Percentiles rank a stretch among this genome's conserved stretches.
Conservation (phyloP, 2,113 vertebrate species). For the Pontoporia blainvillei region DNA sequence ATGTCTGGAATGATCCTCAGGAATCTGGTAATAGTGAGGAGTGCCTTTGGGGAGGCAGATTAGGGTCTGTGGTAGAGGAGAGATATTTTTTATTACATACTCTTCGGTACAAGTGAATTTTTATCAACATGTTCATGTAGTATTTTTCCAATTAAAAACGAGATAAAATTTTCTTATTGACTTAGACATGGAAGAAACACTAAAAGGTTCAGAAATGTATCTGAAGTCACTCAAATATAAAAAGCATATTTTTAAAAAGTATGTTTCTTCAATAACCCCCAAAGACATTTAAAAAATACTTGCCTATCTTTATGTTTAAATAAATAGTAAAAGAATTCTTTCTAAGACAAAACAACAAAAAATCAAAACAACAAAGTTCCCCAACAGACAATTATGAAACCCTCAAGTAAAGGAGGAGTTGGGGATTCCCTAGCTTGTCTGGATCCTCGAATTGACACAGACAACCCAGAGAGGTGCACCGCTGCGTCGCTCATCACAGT, state of each 20-base stretch:
- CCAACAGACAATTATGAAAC: neutral
- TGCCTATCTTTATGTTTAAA: neutral
- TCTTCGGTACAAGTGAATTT: neutral
- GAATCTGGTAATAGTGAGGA: neutral
- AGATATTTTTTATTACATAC: neutral
- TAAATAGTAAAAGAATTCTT: neutral
- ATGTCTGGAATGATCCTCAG: neutral
- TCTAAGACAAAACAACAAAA: neutral
- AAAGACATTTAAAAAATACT: neutral
- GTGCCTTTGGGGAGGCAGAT: neutral
- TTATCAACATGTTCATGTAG: neutral
- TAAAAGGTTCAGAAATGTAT: neutral
- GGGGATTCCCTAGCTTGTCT: neutral
- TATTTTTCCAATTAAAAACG: neutral
- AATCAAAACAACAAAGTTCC: neutral
- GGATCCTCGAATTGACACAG: neutral
- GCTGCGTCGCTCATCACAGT: neutral
- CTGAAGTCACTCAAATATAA: neutral
- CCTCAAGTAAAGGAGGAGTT: neutral
- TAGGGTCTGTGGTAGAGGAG: neutral
- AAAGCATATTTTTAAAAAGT: neutral
- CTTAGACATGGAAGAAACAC: neutral
- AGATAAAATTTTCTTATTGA: neutral
- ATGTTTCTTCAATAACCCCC: neutral
- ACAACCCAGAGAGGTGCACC: neutral